Conservation (phyloP, 2,797 vertebrate genomes). For the Macropus fuliginosus region DNA sequence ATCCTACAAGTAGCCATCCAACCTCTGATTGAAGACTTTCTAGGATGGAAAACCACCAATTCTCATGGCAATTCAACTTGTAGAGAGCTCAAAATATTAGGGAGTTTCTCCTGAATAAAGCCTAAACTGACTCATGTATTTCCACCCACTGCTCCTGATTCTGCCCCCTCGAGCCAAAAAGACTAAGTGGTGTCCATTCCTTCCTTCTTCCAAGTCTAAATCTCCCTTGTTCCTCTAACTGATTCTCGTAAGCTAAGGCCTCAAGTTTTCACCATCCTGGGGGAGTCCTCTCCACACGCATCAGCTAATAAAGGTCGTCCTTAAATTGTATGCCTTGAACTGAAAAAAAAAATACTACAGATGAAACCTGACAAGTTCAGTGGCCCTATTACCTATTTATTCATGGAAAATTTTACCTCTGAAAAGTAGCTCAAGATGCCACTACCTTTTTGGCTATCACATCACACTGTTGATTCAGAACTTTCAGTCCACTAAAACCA, state of each 20-base stretch:
- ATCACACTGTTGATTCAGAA: not conserved
- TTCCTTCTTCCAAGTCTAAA: not conserved
- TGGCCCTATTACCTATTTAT: not conserved
- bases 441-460: not conserved
- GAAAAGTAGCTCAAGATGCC: not conserved
- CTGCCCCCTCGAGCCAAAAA: not conserved
- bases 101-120: not conserved
- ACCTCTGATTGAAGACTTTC: not conserved
- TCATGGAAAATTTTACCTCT: not conserved
- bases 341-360: not conserved
- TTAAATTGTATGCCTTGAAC: not conserved
- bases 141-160: not conserved
- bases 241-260: not conserved
- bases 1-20: not conserved
- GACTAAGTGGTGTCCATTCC: not conserved
- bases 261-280: not conserved
- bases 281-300: not conserved
- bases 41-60: not conserved
- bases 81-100: not conserved
- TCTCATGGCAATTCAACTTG: not conserved
- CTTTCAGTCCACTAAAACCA: not conserved
- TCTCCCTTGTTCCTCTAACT: not conserved
- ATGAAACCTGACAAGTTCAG: not conserved
- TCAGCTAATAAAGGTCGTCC: not conserved
- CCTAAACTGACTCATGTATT: not conserved